Base-by-base conservation (phyloP, 2,113 vertebrate genomes). In the Lepisosteus osseus region DNA sequence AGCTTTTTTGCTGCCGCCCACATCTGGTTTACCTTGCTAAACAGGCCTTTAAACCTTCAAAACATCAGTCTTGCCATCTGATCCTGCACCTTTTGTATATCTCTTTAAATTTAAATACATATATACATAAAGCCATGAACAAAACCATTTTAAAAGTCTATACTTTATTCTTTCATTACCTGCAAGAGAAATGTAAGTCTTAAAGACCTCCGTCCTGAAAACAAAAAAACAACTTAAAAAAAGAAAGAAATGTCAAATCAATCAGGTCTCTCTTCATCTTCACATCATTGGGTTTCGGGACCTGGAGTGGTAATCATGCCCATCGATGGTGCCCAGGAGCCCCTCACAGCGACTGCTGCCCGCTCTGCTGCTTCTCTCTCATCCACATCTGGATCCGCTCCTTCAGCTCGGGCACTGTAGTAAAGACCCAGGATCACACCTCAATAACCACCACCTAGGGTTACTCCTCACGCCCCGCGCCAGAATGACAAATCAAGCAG, bases 381-480 rank as follows among this genome's bases (percentile, higher is more conserved):
- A 99, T 99, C 97, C 97, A 99, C 44, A 94, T 86, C 1, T 98
- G 94, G 80, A 99, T 99, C 79, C 95, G 94, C 76, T 97, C 96
- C 83, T 97, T 99, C 74, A 99, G 89, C 79, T 97, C 96, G 79
- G 97, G 96, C 86, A 98, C 97, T 99, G 80, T 7, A 15, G 63
- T 6, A 1, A 0, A 17, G 40, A 61, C 59, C 29, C 29, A 29
- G 2, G 29, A 29, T 29, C 29, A 29, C 29, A 29, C 29, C 29
- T 29, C 29, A 29, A 29, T 2, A 29, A 29, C 29, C 29, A 29
- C 29, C 29, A 29, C 29, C 29, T 29, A 29, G 29, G 29, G 29
- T 29, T 29, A 29, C 29, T 29, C 2, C 29, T 29, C 29, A 29
- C 29, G 29, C 29, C 2, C 29, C 29, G 2, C 29, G 2, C 29